Conservation (phyloP, 2,797 vertebrate genomes). For the Eulemur rubriventer region DNA sequence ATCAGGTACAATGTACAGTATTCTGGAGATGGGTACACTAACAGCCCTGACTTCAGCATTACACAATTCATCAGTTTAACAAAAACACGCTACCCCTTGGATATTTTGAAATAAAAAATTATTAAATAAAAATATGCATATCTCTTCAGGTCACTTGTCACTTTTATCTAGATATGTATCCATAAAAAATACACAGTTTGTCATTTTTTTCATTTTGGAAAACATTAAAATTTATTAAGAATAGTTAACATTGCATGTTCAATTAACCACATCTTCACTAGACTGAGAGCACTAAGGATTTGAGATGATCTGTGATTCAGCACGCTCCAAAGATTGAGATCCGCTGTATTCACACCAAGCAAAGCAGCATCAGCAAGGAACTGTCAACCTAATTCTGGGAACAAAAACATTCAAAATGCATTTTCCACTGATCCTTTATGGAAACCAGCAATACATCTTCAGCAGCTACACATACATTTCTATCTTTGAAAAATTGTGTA, state of each 20-base stretch:
- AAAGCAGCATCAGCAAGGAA: constrained; percentile 12
- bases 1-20: background rate
- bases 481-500: background rate
- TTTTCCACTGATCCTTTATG: background rate
- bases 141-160: background rate
- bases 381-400: background rate
- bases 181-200: background rate
- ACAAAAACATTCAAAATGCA: background rate
- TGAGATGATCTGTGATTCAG: background rate
- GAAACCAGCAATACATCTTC: background rate
- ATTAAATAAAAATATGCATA: background rate
- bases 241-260: constrained; percentile 70
- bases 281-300: constrained; percentile 39
- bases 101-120: background rate
- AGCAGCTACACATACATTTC: background rate
- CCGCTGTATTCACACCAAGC: background rate
- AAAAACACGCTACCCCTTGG: background rate
- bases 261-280: constrained; percentile 61
- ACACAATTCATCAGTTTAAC: background rate
- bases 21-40: background rate
- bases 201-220: constrained; percentile 35
- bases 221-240: constrained; percentile 79
- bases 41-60: background rate
- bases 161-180: background rate
- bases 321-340: background rate